A percentile compares a stretch with the other conserved stretches of the same genome.
phyloP scores from a whole-genome alignment of 35 echinoderm and acorn worm genomes.

The Apostichopus japonicus region DNA sequence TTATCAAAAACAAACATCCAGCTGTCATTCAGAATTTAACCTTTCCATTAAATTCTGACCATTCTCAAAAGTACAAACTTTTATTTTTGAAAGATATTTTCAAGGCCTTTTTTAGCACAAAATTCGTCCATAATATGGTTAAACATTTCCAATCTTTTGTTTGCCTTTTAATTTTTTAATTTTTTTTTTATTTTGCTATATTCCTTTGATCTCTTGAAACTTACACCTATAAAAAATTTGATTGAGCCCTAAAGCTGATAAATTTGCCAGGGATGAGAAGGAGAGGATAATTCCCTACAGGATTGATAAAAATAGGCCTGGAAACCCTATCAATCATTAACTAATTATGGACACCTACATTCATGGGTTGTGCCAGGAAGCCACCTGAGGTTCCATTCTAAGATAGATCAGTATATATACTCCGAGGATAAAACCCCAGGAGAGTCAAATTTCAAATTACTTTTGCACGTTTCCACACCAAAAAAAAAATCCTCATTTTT shows the following conservation, averaged over 20 bases:
- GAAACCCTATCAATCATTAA: conserved; percentile 33
- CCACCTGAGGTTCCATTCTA: conserved; percentile 32
- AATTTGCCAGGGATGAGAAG: neutral
- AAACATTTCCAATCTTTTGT: too few relatives aligned
- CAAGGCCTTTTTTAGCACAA: too few relatives aligned
- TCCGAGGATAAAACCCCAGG: neutral
- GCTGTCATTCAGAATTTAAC: too few relatives aligned
- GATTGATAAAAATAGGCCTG: neutral
- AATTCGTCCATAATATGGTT: too few relatives aligned
- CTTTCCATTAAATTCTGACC: too few relatives aligned
- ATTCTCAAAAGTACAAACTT: too few relatives aligned
- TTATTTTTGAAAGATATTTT: too few relatives aligned
- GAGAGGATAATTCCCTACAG: neutral
- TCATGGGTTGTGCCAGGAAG: conserved; percentile 1
- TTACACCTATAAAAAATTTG: conserved; percentile 20
- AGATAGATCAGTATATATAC: neutral
- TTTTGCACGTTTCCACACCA: conserved; percentile 12
- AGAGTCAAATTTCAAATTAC: conserved; percentile 33
- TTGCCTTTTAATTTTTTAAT: too few relatives aligned
- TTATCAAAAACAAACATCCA: too few relatives aligned
- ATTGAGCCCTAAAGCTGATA: conserved; percentile 13
- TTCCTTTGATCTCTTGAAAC: neutral
- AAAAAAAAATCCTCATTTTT: neutral
- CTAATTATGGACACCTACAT: conserved; percentile 40
- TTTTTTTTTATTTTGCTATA: too few relatives aligned